Conservation (phyloP, 2,888 invertebrate genomes). For the Anoplius nigerrimus region DNA sequence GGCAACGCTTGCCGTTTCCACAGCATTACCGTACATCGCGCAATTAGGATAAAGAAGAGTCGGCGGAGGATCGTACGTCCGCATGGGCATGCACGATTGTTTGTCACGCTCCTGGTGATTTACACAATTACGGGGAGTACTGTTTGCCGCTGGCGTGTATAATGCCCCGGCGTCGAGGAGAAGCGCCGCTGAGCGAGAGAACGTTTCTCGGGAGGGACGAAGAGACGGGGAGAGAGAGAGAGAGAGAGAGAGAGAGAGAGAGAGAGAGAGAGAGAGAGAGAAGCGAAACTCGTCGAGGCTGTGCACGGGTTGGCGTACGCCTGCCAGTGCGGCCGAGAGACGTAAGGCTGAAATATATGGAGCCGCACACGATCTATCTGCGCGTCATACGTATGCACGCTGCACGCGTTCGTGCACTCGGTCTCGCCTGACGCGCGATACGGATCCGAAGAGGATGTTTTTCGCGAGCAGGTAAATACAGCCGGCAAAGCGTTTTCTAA, state of each 20-base stretch:
- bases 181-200: background rate
- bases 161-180: constrained; percentile 17
- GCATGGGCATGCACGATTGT: constrained; percentile 40
- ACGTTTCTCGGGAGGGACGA: background rate
- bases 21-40: no score
- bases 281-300: no score
- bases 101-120: constrained; percentile 52
- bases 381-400: no score
- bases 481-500: no score
- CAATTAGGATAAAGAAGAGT: no score
- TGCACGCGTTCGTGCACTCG: background rate
- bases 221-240: background rate
- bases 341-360: no score
- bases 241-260: constrained; percentile 1
- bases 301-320: no score
- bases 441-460: background rate
- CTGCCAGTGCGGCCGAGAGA: no score
- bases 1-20: no score
- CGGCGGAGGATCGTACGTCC: no score
- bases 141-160: constrained; percentile 52
- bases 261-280: constrained; percentile 6
- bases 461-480: background rate
- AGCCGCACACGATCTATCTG: no score
- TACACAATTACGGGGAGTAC: constrained; percentile 52
- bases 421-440: background rate